A percentile compares a stretch with the other conserved stretches of the same genome.
Conservation (phyloP, 2,113 vertebrate genomes). For the Hypocryptadius cinnamomeus region DNA sequence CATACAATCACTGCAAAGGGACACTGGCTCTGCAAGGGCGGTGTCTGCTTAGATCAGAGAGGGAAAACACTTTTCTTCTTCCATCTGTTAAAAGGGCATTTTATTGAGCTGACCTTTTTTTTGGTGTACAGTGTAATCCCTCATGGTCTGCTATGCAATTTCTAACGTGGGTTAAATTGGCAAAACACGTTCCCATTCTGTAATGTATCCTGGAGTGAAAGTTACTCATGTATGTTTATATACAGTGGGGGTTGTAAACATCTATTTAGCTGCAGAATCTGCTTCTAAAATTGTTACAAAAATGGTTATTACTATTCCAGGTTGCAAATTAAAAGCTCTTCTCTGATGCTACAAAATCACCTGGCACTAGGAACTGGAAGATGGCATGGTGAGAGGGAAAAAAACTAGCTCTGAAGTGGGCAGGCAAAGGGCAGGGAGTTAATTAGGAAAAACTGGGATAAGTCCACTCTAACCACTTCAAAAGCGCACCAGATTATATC, state of each 20-base stretch:
- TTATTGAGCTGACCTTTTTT: neutral
- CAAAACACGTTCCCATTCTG: neutral
- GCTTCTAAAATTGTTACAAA: neutral
- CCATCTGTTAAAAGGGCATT: neutral
- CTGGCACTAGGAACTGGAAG: neutral
- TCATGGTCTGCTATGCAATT: neutral
- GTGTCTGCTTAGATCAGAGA: neutral
- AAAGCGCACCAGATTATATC: neutral
- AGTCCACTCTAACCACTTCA: neutral
- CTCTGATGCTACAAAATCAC: neutral
- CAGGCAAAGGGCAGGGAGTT: neutral
- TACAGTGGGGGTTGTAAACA: neutral
- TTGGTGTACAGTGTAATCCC: neutral
- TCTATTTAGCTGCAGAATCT: neutral
- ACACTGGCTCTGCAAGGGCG: neutral
- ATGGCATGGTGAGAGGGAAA: neutral
- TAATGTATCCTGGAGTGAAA: neutral
- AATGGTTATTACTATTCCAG: neutral
- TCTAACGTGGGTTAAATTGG: neutral
- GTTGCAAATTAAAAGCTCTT: neutral
- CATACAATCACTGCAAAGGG: neutral
- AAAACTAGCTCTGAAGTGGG: neutral
- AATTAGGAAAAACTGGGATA: neutral
- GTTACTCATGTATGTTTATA: neutral
- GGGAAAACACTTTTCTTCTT: neutral